Evolutionary conservation across 2,113 vertebrate genomes (phyloP).

Genomic region (Toxostoma redivivum): DNA sequence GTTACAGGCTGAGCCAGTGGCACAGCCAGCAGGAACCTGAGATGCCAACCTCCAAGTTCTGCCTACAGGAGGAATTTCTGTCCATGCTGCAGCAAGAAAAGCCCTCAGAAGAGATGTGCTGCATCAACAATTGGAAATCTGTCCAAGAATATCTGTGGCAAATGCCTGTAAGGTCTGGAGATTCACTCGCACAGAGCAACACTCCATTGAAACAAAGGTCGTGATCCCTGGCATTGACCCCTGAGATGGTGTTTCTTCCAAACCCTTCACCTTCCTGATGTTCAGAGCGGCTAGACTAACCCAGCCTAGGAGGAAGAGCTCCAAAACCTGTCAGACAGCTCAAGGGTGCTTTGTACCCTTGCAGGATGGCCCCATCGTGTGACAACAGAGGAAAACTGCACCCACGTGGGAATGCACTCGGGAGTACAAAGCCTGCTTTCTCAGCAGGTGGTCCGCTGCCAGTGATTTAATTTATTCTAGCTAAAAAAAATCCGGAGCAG

Average conservation of each 20-base stretch:
- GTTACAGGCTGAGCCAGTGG: not conserved
- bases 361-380: constrained; percentile 53
- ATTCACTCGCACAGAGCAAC: fast-evolving
- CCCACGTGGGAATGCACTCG: not conserved
- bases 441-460: constrained; percentile 38
- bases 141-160: not conserved
- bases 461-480: constrained; percentile 39
- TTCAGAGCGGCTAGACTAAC: not conserved
- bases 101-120: fast-evolving
- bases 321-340: not conserved
- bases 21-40: not conserved
- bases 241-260: not conserved
- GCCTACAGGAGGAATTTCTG: not conserved
- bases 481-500: not conserved
- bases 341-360: not conserved
- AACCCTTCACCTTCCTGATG: not conserved
- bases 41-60: not conserved
- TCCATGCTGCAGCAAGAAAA: not conserved
- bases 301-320: not conserved
- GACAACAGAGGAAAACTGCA: not conserved
- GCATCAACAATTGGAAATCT: not conserved
- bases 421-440: constrained; percentile 25
- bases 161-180: not conserved
- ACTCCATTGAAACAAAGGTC: not conserved
- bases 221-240: not conserved